Evolutionary conservation across 2,797 vertebrate genomes (phyloP), one percentile per base, ranked within the genome.

Genomic region (Macropodus opercularis): DNA sequence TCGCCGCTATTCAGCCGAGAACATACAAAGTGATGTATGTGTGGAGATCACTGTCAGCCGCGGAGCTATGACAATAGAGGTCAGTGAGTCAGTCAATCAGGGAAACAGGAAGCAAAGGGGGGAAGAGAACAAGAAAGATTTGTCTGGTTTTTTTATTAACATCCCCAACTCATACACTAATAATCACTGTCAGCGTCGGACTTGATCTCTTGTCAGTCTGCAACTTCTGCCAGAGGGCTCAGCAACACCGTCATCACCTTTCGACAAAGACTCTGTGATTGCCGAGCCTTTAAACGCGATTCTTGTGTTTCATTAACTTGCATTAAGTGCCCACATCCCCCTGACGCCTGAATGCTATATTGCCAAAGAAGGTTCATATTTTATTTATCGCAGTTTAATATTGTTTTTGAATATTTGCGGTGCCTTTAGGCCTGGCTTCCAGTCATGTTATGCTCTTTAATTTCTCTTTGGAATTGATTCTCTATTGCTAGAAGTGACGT

Each of bases 391-490:
- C 80, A 75, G 80, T 88, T 87, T 90, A 86, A 90, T 90, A 89
- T 90, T 91, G 89, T 91, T 92, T 90, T 86, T 90, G 88, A 88
- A 91, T 91, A 90, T 91, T 90, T 90, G 86, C 68, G 27, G 65
- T 90, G 83, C 85, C 87, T 89, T 86, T 80, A 89, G 81, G 88
- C 83, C 75, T 77, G 75, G 77, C 86, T 89, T 5, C 50, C 74
- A 87, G 90, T 87, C 74, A 82, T 76, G 66, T 84, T 86, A 74
- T 79, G 68, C 76, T 85, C 82, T 88, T 90, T 90, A 86, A 89
- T 91, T 91, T 90, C 90, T 91, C 89, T 48, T 78, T 14, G 88
- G 90, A 83, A 90, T 91, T 89, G 83, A 88, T 83, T 89, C 83
- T 75, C 80, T 76, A 66, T 81, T 53, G 82, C 82, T 84, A 8